A percentile compares a stretch with the other conserved stretches of the same genome.
These are phyloP conservation scores for Helicorthomorpha holstii DNA, from an alignment of 1,140 invertebrate species.

Conservation along the genomic window DNA sequence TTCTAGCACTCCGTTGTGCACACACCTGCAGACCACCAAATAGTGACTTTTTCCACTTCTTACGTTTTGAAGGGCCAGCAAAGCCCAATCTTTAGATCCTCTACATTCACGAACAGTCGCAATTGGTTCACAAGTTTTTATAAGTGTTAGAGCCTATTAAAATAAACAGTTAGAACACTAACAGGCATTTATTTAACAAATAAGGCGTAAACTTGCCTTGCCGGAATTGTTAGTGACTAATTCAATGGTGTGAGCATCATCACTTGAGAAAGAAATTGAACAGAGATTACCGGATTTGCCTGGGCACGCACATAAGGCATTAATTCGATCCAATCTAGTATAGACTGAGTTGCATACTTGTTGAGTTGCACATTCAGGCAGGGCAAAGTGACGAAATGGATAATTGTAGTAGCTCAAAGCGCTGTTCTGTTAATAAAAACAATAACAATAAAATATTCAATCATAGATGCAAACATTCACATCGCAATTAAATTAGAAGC, in stretches of 20 bases:
- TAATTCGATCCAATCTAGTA: constrained; percentile 75
- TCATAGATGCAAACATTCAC: too few relatives aligned
- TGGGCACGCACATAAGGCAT: constrained; percentile 78
- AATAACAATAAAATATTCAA: too few relatives aligned
- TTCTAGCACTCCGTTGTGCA: constrained; percentile 61
- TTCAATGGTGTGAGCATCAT: constrained; percentile 79
- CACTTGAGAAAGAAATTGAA: constrained; percentile 66
- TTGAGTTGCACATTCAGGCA: constrained; percentile 83
- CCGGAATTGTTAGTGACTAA: constrained; percentile 34
- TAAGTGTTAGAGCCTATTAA: constrained; percentile 59
- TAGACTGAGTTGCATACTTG: constrained; percentile 87
- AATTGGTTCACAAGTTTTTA: constrained; percentile 82
- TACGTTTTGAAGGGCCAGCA: constrained; percentile 76
- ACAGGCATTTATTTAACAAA: neutral
- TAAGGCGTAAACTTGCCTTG: constrained; percentile 35
- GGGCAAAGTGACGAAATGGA: constrained; percentile 12
- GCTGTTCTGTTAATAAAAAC: neutral
- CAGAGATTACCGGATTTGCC: constrained; percentile 69
- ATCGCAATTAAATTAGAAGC: too few relatives aligned
- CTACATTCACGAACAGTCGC: constrained; percentile 73
- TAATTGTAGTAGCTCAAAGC: constrained; percentile 5
- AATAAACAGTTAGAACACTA: neutral
- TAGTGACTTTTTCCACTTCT: constrained; percentile 86
- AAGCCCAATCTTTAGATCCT: constrained; percentile 72
- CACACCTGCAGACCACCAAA: constrained; percentile 79